Evolutionary conservation across 2,113 vertebrate species (phyloP).

Genomic region (Perca flavescens): DNA sequence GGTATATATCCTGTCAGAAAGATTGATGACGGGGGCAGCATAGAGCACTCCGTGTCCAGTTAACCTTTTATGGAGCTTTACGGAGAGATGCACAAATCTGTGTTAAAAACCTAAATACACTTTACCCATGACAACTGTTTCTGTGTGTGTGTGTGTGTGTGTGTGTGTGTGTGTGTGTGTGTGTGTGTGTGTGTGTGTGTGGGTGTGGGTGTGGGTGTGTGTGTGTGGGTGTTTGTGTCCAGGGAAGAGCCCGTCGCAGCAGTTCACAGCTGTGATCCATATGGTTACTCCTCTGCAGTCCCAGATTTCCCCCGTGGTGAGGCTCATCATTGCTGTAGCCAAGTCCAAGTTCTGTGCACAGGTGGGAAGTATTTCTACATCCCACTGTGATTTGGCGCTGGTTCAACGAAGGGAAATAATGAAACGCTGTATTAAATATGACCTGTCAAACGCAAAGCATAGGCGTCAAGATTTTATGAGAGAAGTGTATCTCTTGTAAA

Average conservation of each 20-base stretch:
- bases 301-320: slow-evolving; percentile 84
- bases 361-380: slow-evolving; percentile 68
- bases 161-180: background rate
- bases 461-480: background rate
- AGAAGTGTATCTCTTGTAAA: background rate
- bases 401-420: background rate
- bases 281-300: slow-evolving; percentile 81
- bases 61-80: slow-evolving; percentile 54
- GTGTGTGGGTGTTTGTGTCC: slow-evolving; percentile 45
- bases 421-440: background rate
- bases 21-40: slow-evolving; percentile 59
- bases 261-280: slow-evolving; percentile 87
- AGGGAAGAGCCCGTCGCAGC: slow-evolving; percentile 83
- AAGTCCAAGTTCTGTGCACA: slow-evolving; percentile 88
- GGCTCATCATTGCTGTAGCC: slow-evolving; percentile 86
- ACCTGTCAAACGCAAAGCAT: background rate
- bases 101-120: slow-evolving; percentile 23
- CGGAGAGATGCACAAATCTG: slow-evolving; percentile 41
- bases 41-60: slow-evolving; percentile 45
- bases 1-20: slow-evolving; percentile 53
- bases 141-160: slow-evolving; percentile 22
- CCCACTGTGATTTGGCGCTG: background rate
- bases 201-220: slow-evolving; percentile 1
- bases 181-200: slow-evolving; percentile 6
- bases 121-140: slow-evolving; percentile 31